Conservation (phyloP, 2,113 vertebrate genomes). For the Platysteira castanea region DNA sequence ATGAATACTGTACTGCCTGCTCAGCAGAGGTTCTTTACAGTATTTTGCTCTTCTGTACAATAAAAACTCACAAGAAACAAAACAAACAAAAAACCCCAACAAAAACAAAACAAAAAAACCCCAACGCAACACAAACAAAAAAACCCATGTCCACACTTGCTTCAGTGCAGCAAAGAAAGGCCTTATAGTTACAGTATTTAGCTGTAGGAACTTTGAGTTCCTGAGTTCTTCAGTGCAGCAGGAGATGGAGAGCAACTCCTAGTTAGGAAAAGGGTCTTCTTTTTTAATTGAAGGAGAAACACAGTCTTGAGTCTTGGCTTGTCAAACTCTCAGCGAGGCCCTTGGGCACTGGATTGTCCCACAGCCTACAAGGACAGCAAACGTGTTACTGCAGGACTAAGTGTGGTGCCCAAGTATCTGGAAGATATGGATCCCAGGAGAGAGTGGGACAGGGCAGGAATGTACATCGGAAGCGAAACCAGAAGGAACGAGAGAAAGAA, state of each 20-base stretch:
- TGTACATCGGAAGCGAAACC: not conserved
- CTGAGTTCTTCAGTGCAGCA: not conserved
- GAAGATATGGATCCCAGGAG: not conserved
- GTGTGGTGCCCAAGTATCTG: not conserved
- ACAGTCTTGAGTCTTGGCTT: conserved; percentile 76
- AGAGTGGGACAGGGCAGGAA: not conserved
- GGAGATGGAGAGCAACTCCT: not conserved
- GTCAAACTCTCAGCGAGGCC: conserved; percentile 38
- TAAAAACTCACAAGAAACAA: not conserved
- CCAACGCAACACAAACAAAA: not conserved
- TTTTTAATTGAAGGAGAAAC: conserved; percentile 74
- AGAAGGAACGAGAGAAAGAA: not conserved
- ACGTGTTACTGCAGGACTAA: rapidly evolving
- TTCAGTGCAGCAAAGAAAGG: not conserved
- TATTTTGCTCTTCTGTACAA: not conserved
- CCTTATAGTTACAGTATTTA: not conserved
- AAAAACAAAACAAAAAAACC: not conserved
- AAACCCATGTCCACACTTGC: rapidly evolving
- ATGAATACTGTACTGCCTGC: not conserved
- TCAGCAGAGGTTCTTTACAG: not conserved
- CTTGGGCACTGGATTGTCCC: conserved; percentile 77
- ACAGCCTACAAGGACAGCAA: conserved; percentile 75
- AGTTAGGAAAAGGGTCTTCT: not conserved
- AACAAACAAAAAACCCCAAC: not conserved
- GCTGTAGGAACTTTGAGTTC: not conserved